These are phyloP conservation scores for Drosophila subsilvestris DNA, from an alignment of 2,888 invertebrate species.

Conservation along the genomic window DNA sequence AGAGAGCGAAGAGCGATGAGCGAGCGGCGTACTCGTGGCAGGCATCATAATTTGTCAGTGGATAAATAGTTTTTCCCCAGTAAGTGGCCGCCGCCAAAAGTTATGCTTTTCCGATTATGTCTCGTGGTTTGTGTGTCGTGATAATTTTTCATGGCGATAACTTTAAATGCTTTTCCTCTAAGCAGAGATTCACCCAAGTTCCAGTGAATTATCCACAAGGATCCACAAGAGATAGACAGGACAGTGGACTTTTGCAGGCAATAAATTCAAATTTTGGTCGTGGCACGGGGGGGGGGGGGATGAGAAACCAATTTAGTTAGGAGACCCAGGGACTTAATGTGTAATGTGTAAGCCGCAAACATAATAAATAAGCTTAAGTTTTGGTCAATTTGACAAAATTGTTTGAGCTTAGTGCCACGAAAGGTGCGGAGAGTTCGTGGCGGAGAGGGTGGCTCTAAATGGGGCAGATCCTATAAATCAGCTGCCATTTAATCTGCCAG, in stretches of 20 bases:
- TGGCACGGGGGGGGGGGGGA: constrained; percentile 6
- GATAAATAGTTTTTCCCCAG: constrained; percentile 74
- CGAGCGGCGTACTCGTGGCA: constrained; percentile 28
- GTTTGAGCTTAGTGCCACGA: constrained; percentile 63
- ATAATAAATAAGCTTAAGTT: constrained; percentile 80
- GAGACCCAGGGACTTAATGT: constrained; percentile 62
- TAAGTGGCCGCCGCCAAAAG: constrained; percentile 75
- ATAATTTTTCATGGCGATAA: constrained; percentile 71
- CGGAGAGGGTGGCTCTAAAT: neutral
- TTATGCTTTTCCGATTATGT: constrained; percentile 77
- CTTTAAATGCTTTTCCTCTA: constrained; percentile 28
- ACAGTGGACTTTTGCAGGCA: constrained; percentile 38
- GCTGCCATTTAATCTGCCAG: constrained; percentile 74
- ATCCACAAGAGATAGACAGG: constrained; percentile 1
- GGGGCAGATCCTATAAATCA: constrained; percentile 62
- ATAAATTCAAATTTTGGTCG: constrained; percentile 69
- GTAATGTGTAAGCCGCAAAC: constrained; percentile 73
- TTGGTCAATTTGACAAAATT: constrained; percentile 79
- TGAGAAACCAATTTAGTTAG: constrained; percentile 54
- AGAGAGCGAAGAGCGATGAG: neutral
- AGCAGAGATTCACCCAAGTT: constrained; percentile 26
- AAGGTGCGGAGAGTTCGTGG: constrained; percentile 12
- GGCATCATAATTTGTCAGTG: constrained; percentile 79
- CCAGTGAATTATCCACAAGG: neutral
- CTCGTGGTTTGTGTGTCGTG: constrained; percentile 42